Evolutionary conservation across 2,888 invertebrate genomes (phyloP), one percentile per base, ranked within the genome.

Genomic region (Lasioglossum leucozonium): DNA sequence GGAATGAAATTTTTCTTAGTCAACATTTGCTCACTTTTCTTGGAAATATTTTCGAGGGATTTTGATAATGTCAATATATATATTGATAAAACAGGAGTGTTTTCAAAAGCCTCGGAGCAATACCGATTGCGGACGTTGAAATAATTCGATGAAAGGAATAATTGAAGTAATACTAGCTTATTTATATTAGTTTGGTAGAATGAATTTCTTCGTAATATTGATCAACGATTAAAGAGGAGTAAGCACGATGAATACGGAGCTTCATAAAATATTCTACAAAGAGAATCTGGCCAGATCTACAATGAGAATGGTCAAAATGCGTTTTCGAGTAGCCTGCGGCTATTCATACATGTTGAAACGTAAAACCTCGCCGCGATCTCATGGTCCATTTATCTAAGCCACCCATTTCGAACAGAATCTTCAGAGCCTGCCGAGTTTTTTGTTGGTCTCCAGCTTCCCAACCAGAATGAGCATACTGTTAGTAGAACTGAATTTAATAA

Each of bases 351-450:
- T n/a, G 34, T 62, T 11, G 58, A 58, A 81, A 74, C 71, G 74
- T 69, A 69, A 82, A 82, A 82, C 67, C 72, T 71, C 72, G 74
- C 77, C 77, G 71, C 72, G 79, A 81, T 81, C 85, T 77, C 72
- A 72, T 73, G 65, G 47, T 77, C 78, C 80, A 78, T 84, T 86
- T 82, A 85, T 87, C 79, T 82, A 40, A 65, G 65, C 85, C 75
- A 74, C 55, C 44, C 65, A 84, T 69, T 55, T 71, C 77, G 85
- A 72, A 71, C 76, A 76, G n/a, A 65, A 16, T 85, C 55, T 47
- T 69, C 55, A 34, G 72, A 65, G 10, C 34, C 34, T 16, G 65
- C 37, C 34, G 74, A 72, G 72, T 40, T 72, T 44, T 73, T 44
- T 65, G 34, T 85, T 74, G 37, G 26, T 72, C 40, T 22, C 30